A percentile compares a stretch with the other conserved stretches of the same genome.
These are phyloP conservation scores for Noturus placidus DNA, from an alignment of 2,113 vertebrate species.

Conservation along the genomic window DNA sequence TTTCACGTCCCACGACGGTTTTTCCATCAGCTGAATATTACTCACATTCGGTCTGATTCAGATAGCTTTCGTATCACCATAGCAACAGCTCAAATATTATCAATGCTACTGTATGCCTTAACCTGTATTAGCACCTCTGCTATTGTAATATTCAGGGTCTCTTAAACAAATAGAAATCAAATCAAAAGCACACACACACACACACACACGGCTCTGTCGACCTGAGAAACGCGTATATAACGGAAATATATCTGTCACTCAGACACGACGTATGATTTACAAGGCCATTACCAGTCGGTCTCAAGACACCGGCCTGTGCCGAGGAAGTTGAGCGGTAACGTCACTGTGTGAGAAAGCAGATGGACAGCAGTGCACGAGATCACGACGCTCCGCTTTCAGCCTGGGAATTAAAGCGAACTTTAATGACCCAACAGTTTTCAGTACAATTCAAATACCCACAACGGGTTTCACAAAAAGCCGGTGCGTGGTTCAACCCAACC, in stretches of 20 bases:
- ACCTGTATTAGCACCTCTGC: background rate
- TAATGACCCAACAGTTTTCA: background rate
- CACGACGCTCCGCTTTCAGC: slow-evolving; percentile 63
- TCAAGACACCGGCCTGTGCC: slow-evolving; percentile 59
- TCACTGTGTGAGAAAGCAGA: slow-evolving; percentile 68
- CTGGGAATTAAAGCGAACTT: slow-evolving; percentile 68
- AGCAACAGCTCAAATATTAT: background rate
- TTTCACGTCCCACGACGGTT: background rate
- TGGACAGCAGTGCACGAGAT: slow-evolving; percentile 65
- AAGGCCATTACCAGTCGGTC: slow-evolving; percentile 61
- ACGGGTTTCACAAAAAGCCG: too few relatives aligned
- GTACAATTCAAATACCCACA: too few relatives aligned
- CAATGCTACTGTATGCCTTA: background rate
- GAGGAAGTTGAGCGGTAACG: slow-evolving; percentile 68
- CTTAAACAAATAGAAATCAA: background rate
- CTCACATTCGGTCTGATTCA: background rate
- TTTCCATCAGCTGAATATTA: background rate
- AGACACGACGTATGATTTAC: slow-evolving; percentile 58
- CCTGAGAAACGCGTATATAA: background rate
- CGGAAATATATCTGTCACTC: background rate
- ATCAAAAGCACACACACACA: background rate
- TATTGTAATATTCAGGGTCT: background rate
- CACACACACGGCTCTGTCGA: background rate
- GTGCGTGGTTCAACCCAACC: background rate
- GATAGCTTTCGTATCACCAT: background rate